These are phyloP conservation scores for Sesamia inferens DNA, from an alignment of 2,888 invertebrate genomes.

Conservation along the genomic window DNA sequence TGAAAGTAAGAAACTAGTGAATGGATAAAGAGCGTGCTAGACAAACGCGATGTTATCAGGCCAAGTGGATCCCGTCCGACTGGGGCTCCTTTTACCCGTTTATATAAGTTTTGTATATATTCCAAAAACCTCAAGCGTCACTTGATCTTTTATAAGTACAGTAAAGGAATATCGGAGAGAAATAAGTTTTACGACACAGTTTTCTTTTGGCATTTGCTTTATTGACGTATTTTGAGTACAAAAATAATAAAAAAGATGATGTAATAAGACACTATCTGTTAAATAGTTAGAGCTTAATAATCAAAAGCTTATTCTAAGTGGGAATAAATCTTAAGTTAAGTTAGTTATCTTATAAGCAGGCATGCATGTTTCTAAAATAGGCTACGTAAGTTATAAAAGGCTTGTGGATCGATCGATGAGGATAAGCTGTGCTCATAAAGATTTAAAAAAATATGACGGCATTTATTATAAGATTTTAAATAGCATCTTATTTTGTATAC, in stretches of 20 bases:
- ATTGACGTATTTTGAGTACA: neutral
- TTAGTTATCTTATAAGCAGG: too few species aligned
- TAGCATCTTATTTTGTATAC: conserved; percentile 8
- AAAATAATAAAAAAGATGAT: neutral
- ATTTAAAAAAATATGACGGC: neutral
- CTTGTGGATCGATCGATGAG: neutral
- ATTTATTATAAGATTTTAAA: neutral
- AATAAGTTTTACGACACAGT: conserved; percentile 2
- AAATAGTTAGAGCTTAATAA: neutral
- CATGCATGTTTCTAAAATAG: too few species aligned
- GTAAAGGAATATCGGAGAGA: conserved; percentile 25
- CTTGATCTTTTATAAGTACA: conserved; percentile 21
- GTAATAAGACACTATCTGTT: neutral
- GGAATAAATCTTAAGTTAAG: neutral
- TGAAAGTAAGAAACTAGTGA: conserved; percentile 46
- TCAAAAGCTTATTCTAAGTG: neutral
- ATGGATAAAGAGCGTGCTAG: conserved; percentile 43
- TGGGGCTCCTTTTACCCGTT: conserved; percentile 26
- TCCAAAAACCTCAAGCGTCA: conserved; percentile 10
- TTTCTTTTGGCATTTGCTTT: neutral
- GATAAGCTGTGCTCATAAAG: neutral
- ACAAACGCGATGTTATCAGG: conserved; percentile 58
- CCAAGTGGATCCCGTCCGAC: conserved; percentile 43
- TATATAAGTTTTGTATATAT: conserved; percentile 36
- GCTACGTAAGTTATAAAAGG: neutral